Evolutionary conservation across 2,113 vertebrate genomes (phyloP), one percentile per base, ranked within the genome.

Genomic region (Rousettus leschenaultii): DNA sequence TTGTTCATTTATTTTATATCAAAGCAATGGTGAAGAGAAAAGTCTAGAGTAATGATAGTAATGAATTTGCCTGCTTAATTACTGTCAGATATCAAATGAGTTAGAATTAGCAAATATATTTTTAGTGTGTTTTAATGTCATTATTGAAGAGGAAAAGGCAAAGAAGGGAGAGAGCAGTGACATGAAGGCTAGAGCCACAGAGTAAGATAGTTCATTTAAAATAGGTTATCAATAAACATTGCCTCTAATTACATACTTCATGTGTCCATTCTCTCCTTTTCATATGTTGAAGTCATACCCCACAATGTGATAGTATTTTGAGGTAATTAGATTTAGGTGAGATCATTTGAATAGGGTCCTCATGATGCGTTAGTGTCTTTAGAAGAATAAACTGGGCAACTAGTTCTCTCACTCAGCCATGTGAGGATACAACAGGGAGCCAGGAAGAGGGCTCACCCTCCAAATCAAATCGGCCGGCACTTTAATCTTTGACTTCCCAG

Each of bases 51-150:
- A 92, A 94, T 68, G 71, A 59, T 75, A 86, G 28, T 82, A 90
- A 95, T 92, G 75, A 95, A 79, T 95, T 86, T 95, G 15, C 59
- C 57, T 91, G 48, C 21, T 93, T 95, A 93, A 94, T 95, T 94
- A 97, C 82, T 88, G 43, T 95, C 65, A 75, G 13, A 48, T 87
- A 89, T 88, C 85, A 95, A 96, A 88, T 92, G 80, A 78, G 77
- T 74, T 86, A 77, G 28, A 85, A 57, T 70, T 68, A 57, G 53
- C 43, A 75, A 91, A 91, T 80, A 79, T 6, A 93, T 80, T 95
- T 22, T 94, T 84, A 10, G 6, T 40, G 59, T 33, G 14, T 85
- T 91, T 92, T 88, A 83, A 80, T 95, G 75, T 88, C 35, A 75
- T 65, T 80, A 6, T 89, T 88, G 35, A 95, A 94, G 48, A 90